These are phyloP conservation scores for Cherax quadricarinatus DNA, from an alignment of 1,140 invertebrate genomes.

Conservation along the genomic window DNA sequence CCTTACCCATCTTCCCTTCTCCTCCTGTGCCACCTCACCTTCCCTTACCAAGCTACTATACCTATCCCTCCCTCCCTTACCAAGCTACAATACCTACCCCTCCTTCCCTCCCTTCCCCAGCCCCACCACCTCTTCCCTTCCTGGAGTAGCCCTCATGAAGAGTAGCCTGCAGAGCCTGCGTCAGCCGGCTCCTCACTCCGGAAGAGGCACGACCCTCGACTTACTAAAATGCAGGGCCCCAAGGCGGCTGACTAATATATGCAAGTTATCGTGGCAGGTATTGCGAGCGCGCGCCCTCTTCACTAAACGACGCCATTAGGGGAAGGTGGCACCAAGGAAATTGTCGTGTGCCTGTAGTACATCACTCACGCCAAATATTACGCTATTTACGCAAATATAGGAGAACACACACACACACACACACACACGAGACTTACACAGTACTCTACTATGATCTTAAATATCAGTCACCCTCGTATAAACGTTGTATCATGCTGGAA, in stretches of 20 bases:
- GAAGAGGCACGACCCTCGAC: neutral
- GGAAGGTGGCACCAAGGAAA: slow-evolving; percentile 1
- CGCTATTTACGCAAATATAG: neutral
- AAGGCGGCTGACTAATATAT: slow-evolving; percentile 33
- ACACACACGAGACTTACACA: neutral
- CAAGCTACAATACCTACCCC: neutral
- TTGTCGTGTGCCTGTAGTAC: neutral
- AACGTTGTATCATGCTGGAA: no score
- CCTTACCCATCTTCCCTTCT: neutral
- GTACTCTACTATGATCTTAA: no score
- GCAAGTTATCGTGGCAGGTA: slow-evolving; percentile 24
- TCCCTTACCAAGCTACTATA: no score
- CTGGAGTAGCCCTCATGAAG: no score
- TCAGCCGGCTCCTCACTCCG: neutral
- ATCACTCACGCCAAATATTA: neutral
- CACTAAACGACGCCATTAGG: slow-evolving; percentile 6
- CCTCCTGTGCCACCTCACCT: neutral
- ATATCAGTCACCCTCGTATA: no score
- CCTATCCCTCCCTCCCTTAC: no score
- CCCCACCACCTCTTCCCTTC: neutral
- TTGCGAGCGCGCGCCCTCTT: neutral
- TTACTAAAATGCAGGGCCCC: neutral
- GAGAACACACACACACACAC: slow-evolving; percentile 3
- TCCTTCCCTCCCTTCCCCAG: neutral
- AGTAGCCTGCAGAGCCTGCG: neutral